Conservation (phyloP, 2,113 vertebrate genomes). For the Cyphotilapia sp. region DNA sequence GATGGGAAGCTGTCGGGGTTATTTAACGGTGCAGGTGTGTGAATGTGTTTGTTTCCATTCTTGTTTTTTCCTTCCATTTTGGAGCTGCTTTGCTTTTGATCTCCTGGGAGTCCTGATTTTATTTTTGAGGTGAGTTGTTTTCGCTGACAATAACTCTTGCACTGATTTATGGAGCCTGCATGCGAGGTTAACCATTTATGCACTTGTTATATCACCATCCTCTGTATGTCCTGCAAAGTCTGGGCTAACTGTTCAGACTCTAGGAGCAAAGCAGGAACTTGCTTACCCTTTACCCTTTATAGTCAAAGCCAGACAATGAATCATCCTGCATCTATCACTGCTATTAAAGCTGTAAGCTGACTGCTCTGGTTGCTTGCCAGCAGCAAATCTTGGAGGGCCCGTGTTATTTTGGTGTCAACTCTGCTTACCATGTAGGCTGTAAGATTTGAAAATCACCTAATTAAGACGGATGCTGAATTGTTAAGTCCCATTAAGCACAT, state of each 20-base stretch:
- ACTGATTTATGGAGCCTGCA: not conserved
- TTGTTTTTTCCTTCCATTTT: constrained; percentile 38
- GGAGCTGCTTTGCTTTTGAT: not conserved
- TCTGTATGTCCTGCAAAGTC: not conserved
- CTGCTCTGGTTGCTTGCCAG: not conserved
- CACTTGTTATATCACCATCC: not conserved
- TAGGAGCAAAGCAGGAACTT: not conserved
- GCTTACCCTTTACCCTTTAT: not conserved
- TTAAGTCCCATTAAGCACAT: not conserved
- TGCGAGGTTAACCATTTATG: not conserved
- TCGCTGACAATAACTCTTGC: not conserved
- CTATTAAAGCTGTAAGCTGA: not conserved
- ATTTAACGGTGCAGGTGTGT: constrained; percentile 38
- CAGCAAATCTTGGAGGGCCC: not conserved
- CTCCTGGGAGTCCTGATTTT: not conserved
- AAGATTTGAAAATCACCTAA: not conserved
- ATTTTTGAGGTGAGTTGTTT: not conserved
- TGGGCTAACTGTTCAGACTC: not conserved
- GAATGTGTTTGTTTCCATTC: not conserved
- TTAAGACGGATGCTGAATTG: not conserved
- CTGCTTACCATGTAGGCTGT: not conserved
- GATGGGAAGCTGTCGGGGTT: constrained; percentile 20
- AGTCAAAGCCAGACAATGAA: not conserved
- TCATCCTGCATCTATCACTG: not conserved
- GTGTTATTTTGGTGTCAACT: not conserved